Percentiles rank a stretch among this genome's conserved stretches.
Evolutionary conservation across 2,797 vertebrate species (phyloP).

Genomic region (Argentina silus): DNA sequence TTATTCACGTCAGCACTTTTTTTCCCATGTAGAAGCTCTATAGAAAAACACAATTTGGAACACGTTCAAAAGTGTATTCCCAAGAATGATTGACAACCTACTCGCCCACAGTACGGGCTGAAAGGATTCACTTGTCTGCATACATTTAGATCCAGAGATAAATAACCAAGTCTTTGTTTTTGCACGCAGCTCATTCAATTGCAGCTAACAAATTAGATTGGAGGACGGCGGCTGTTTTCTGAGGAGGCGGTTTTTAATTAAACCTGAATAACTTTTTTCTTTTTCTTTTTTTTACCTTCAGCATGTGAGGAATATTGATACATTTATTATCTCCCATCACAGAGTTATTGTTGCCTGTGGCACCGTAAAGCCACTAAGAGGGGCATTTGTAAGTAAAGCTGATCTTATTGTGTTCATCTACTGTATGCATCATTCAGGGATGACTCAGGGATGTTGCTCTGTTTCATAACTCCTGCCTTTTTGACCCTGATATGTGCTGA

Average conservation of each 20-base stretch:
- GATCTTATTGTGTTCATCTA: slow-evolving; percentile 57
- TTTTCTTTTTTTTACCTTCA: slow-evolving; percentile 27
- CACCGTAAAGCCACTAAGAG: slow-evolving; percentile 26
- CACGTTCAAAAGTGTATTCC: not conserved
- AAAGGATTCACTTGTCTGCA: slow-evolving; percentile 16
- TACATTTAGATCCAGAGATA: slow-evolving; percentile 16
- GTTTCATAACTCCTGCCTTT: slow-evolving; percentile 57
- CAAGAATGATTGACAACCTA: slow-evolving; percentile 9
- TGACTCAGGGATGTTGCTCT: not conserved
- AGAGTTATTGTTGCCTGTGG: slow-evolving; percentile 26
- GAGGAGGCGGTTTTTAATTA: slow-evolving; percentile 35
- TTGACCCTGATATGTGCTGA: slow-evolving; percentile 42
- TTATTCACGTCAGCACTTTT: slow-evolving; percentile 62
- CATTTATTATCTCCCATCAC: slow-evolving; percentile 38
- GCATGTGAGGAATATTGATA: slow-evolving; percentile 50
- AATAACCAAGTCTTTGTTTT: slow-evolving; percentile 13
- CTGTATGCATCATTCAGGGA: slow-evolving; percentile 50
- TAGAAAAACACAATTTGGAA: not conserved
- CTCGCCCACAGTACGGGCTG: not conserved
- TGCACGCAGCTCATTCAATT: slow-evolving; percentile 42
- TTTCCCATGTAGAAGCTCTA: not conserved
- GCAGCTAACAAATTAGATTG: slow-evolving; percentile 39
- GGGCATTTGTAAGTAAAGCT: slow-evolving; percentile 47
- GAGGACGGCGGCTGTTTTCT: slow-evolving; percentile 14
- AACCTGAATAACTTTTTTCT: not conserved